Percentiles rank a stretch among this genome's conserved stretches.
Evolutionary conservation across 2,113 vertebrate genomes (phyloP).

Genomic region (Psilopsiagon aymara): DNA sequence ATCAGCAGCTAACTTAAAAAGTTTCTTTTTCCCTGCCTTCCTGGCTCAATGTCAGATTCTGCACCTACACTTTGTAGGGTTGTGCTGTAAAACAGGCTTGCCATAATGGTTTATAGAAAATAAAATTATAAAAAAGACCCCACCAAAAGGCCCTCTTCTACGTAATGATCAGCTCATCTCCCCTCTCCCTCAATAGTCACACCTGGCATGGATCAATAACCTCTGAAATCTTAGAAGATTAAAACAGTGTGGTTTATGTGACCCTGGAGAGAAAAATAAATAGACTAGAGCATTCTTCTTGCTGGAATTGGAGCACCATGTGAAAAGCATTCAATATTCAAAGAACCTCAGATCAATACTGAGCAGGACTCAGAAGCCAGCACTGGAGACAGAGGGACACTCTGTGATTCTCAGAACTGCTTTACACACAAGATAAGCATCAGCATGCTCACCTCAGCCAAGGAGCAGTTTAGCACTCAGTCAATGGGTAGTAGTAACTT

Average conservation of each 20-base stretch:
- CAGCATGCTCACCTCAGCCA: not conserved
- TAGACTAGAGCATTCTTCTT: not conserved
- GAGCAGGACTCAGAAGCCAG: not conserved
- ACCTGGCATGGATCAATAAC: not conserved
- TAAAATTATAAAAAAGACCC: not conserved
- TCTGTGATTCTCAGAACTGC: not conserved
- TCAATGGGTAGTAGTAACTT: not conserved
- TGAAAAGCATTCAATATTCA: not conserved
- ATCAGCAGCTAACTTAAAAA: not conserved
- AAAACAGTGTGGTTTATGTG: not conserved
- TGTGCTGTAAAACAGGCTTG: not conserved
- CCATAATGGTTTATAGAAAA: not conserved
- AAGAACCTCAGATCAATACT: not conserved
- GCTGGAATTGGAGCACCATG: not conserved
- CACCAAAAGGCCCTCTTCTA: not conserved
- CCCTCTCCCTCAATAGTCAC: not conserved
- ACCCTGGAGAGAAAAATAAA: not conserved
- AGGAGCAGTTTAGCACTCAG: not conserved
- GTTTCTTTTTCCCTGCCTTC: not conserved
- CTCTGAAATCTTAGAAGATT: not conserved
- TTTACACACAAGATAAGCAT: not conserved
- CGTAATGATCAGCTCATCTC: not conserved
- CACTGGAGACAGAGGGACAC: not conserved
- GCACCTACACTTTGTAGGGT: not conserved
- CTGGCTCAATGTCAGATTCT: not conserved